Percentiles rank a stretch among this genome's conserved stretches.
phyloP scores from a whole-genome alignment of 1,140 invertebrate species.

The Lepidostoma basale region DNA sequence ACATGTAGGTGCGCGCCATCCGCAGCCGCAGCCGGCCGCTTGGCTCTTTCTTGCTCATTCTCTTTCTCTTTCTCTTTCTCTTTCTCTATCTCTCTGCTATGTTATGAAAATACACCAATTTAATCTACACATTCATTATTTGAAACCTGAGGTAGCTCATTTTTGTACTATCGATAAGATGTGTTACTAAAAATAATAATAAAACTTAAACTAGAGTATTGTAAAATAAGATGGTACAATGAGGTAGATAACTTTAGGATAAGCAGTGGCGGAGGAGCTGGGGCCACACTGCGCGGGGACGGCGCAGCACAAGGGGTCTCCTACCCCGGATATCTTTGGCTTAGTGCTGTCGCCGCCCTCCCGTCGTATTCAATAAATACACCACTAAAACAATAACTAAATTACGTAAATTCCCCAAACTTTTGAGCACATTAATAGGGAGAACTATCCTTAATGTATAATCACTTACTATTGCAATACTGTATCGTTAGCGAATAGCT shows the following conservation, averaged over 20 bases:
- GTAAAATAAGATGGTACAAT: slow-evolving; percentile 46
- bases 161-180: slow-evolving; percentile 58
- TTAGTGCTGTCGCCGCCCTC: slow-evolving; percentile 56
- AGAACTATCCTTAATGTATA: slow-evolving; percentile 45
- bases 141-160: slow-evolving; percentile 62
- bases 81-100: background rate
- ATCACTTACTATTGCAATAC: slow-evolving; percentile 46
- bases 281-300: slow-evolving; percentile 47
- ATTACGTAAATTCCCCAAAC: slow-evolving; percentile 43
- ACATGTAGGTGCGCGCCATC: too few species aligned
- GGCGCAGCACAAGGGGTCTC: slow-evolving; percentile 61
- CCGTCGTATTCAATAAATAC: slow-evolving; percentile 37
- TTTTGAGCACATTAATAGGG: slow-evolving; percentile 46
- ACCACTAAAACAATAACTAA: slow-evolving; percentile 43
- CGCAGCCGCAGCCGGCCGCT: too few species aligned
- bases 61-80: too few species aligned
- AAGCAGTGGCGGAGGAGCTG: slow-evolving; percentile 50
- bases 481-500: slow-evolving; percentile 42
- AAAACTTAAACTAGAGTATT: slow-evolving; percentile 47
- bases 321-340: slow-evolving; percentile 64
- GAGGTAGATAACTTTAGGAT: slow-evolving; percentile 61
- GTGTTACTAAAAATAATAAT: slow-evolving; percentile 47
- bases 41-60: too few species aligned
- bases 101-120: slow-evolving; percentile 30
- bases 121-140: slow-evolving; percentile 46